Conservation (phyloP, 2,797 vertebrate genomes). For the Holocentrus rufus region DNA sequence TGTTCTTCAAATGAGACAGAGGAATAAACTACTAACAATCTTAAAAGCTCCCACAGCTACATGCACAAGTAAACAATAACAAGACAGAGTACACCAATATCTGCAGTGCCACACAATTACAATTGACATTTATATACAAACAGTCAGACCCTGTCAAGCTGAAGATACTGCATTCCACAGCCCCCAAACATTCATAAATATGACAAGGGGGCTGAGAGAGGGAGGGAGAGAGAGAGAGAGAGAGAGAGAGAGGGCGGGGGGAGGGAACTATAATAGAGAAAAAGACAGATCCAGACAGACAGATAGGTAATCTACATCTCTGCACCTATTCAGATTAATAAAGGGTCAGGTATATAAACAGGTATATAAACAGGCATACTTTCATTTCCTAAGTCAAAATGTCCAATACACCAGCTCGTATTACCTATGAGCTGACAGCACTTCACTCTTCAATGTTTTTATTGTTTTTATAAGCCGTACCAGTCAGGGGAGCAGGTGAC, state of each 20-base stretch:
- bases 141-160: no score
- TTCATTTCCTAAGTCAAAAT: background rate
- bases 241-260: background rate
- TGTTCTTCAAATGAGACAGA: no score
- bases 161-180: no score
- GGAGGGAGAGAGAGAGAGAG: no score
- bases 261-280: no score
- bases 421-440: background rate
- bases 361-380: background rate
- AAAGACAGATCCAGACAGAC: background rate
- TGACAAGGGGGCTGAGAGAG: background rate
- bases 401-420: background rate
- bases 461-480: conserved; percentile 70
- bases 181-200: no score
- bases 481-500: conserved; percentile 91
- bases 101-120: no score
- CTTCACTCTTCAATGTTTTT: conserved; percentile 2
- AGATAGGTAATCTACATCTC: no score
- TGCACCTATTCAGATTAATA: background rate
- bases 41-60: no score
- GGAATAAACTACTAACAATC: background rate
- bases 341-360: background rate
- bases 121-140: no score
- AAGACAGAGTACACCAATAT: no score
- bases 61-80: no score